Conservation (phyloP, 2,113 vertebrate species). For the Hippocampus abdominalis region DNA sequence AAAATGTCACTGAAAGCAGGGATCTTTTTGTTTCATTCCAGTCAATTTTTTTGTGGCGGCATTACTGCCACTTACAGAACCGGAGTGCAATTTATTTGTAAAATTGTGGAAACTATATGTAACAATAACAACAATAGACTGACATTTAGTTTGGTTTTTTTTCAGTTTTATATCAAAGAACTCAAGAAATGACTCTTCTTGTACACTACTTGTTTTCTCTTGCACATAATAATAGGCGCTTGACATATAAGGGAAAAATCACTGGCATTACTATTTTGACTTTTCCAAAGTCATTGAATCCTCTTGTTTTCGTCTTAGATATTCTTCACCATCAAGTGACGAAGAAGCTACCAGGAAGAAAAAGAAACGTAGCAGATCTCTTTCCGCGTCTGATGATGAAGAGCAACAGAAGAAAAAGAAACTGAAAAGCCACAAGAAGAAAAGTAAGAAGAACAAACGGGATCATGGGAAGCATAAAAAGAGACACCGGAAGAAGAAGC, state of each 20-base stretch:
- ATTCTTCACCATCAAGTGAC: slow-evolving; percentile 49
- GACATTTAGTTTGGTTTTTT: too few relatives aligned
- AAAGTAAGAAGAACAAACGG: slow-evolving; percentile 84
- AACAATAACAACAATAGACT: too few relatives aligned
- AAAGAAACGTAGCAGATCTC: slow-evolving; percentile 69
- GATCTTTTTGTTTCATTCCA: neutral
- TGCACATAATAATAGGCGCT: neutral
- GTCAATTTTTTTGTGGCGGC: neutral
- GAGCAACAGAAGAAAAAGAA: slow-evolving; percentile 83
- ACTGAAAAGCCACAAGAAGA: slow-evolving; percentile 86
- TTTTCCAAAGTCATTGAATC: neutral
- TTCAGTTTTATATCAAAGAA: neutral
- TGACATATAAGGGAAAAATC: neutral
- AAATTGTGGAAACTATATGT: too few relatives aligned
- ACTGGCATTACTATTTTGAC: neutral
- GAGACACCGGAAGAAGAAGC: slow-evolving; percentile 77
- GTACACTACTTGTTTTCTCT: neutral
- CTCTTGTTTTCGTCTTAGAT: slow-evolving; percentile 27
- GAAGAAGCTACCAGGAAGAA: slow-evolving; percentile 46
- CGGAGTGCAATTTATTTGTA: neutral
- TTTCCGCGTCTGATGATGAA: slow-evolving; percentile 80
- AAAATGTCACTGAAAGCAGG: neutral
- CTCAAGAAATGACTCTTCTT: neutral
- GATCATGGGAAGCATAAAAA: slow-evolving; percentile 80
- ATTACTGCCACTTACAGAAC: neutral